These are phyloP conservation scores for Planococcus citri DNA, from an alignment of 1,140 invertebrate species.

Conservation along the genomic window DNA sequence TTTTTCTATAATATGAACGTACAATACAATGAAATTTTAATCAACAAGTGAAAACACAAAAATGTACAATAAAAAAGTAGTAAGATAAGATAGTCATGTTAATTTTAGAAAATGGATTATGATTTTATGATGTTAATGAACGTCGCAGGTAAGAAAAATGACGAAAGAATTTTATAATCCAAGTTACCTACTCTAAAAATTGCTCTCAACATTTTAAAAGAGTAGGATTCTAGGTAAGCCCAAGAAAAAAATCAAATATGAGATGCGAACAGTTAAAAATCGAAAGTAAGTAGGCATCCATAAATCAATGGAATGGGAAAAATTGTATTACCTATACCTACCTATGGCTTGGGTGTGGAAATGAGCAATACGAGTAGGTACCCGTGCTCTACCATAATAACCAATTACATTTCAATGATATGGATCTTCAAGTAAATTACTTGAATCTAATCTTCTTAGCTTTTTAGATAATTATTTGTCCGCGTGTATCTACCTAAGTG, in stretches of 20 bases:
- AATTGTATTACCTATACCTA: no score
- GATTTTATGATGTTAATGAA: background rate
- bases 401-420: no score
- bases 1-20: background rate
- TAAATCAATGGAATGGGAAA: no score
- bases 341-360: no score
- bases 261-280: no score
- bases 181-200: background rate
- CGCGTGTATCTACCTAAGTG: no score
- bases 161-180: background rate
- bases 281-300: no score
- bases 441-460: no score
- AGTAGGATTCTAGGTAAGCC: background rate
- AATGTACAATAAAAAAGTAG: background rate
- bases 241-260: background rate
- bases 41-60: background rate
- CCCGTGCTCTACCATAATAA: no score
- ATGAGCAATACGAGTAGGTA: no score
- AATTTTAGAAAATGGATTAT: background rate
- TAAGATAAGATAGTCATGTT: conserved; percentile 7
- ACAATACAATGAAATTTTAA: background rate
- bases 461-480: no score
- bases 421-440: no score
- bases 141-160: background rate
- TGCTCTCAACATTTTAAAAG: background rate